Conservation (phyloP, 1,140 invertebrate genomes). For the Drosophila mauritiana region DNA sequence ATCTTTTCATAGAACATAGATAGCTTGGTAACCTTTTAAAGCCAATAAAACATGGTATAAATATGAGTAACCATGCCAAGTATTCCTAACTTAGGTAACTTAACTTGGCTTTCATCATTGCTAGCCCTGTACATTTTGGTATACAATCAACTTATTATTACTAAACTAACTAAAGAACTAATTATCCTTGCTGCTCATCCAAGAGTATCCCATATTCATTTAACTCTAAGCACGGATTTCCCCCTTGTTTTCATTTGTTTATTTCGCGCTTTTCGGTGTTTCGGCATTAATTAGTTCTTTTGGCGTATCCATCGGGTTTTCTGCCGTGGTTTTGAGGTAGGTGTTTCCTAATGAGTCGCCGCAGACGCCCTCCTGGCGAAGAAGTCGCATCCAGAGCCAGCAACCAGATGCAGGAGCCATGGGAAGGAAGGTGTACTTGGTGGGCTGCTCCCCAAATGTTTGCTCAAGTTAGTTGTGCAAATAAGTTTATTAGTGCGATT, state of each 20-base stretch:
- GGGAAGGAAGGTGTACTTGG: constrained; percentile 70
- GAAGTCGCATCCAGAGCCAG: constrained; percentile 1
- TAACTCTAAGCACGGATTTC: neutral
- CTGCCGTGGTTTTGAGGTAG: constrained; percentile 39
- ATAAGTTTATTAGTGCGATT: constrained; percentile 74
- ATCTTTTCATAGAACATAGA: no score
- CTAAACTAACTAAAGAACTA: no score
- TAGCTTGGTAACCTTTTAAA: no score
- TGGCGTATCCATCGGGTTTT: constrained; percentile 55
- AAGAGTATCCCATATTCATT: constrained; percentile 40
- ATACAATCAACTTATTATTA: neutral
- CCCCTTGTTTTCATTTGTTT: constrained; percentile 69
- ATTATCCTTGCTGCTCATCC: no score
- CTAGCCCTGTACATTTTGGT: neutral
- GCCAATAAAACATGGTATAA: no score
- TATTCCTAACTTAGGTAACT: neutral
- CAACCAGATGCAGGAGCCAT: constrained; percentile 1
- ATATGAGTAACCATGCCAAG: neutral
- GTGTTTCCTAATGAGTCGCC: constrained; percentile 77
- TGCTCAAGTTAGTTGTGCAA: constrained; percentile 68
- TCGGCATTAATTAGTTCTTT: constrained; percentile 78
- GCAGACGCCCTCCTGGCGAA: constrained; percentile 58
- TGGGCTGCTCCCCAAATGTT: constrained; percentile 66
- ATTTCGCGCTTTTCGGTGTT: constrained; percentile 56
- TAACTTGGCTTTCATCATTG: neutral